Evolutionary conservation across 1,140 invertebrate genomes (phyloP).

Genomic region (Mylabris phalerata): DNA sequence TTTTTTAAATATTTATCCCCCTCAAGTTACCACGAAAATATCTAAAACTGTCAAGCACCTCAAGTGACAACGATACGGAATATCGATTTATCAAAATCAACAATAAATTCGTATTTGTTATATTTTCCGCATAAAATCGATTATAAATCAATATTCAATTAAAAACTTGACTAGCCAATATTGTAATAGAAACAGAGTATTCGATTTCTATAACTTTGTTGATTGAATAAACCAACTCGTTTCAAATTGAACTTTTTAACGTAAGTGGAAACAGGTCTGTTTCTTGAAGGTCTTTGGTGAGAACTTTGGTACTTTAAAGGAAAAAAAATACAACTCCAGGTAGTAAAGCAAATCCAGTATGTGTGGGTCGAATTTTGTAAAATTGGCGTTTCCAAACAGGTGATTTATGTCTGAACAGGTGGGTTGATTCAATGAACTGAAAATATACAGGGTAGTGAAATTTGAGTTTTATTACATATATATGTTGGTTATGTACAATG

Average conservation of each 20-base stretch:
- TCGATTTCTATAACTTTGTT: no score
- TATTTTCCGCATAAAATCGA: no score
- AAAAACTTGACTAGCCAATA: no score
- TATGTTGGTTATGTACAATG: no score
- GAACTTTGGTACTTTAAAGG: constrained; percentile 18
- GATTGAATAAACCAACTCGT: no score
- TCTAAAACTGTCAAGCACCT: constrained; percentile 30
- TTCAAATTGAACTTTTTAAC: no score
- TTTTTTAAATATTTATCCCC: constrained; percentile 33
- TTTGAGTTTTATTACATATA: no score
- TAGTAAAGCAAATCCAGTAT: constrained; percentile 8
- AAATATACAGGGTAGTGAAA: no score
- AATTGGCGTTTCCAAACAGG: constrained; percentile 8
- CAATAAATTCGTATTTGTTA: background rate
- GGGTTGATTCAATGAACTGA: background rate
- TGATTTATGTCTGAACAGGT: constrained; percentile 14
- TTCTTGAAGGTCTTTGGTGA: constrained; percentile 17
- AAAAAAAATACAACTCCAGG: constrained; percentile 19
- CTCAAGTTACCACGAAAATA: constrained; percentile 26
- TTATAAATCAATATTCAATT: no score
- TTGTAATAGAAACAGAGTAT: no score
- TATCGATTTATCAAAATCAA: constrained; percentile 34
- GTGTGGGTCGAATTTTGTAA: no score
- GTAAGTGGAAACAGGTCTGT: no score
- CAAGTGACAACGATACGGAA: constrained; percentile 12